Evolutionary conservation across 2,797 vertebrate species (phyloP).

Genomic region (Cyclopterus lumpus): DNA sequence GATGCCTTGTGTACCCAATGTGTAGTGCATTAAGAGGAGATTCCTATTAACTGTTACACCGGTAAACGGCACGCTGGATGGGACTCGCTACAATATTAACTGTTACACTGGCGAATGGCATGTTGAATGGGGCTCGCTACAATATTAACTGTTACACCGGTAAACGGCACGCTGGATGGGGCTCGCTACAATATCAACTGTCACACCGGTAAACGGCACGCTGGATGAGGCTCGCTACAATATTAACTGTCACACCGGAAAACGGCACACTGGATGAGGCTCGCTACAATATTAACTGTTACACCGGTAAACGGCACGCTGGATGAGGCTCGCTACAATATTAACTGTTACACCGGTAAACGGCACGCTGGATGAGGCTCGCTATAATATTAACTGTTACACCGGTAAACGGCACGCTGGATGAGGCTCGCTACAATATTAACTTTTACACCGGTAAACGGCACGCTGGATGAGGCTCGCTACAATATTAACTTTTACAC

Average conservation of each 20-base stretch:
- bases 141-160: no score
- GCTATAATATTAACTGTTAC: not conserved
- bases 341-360: not conserved
- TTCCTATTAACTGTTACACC: not conserved
- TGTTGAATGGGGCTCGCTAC: no score
- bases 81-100: not conserved
- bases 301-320: not conserved
- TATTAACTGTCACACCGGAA: no score
- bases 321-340: not conserved
- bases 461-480: not conserved
- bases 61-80: not conserved
- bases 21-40: not conserved
- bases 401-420: not conserved
- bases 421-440: not conserved
- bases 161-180: no score
- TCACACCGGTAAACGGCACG: no score
- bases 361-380: not conserved
- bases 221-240: no score
- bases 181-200: no score
- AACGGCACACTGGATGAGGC: not conserved
- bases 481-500: not conserved
- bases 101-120: no score
- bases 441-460: not conserved
- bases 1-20: not conserved
- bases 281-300: not conserved